Base-by-base conservation (phyloP, 2,888 invertebrate species). In the Zootermopsis nevadensis region DNA sequence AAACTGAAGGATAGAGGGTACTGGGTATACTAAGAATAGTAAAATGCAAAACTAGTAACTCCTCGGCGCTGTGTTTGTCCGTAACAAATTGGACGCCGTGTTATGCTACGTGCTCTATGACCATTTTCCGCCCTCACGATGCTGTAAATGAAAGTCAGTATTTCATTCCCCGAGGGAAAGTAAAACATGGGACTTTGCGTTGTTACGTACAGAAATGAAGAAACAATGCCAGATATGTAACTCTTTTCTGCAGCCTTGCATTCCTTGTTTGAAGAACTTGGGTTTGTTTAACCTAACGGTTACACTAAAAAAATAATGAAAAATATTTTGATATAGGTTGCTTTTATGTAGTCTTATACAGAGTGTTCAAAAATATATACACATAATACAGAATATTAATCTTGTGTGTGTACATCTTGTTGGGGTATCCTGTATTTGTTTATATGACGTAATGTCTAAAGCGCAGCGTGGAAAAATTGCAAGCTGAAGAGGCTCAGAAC, bases 71-170 rank as follows among this genome's bases (percentile, higher is more conserved):
- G 48, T 19, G 48, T 48, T 15, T 48, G 48, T 12, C 19, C 19
- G 1, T n/a, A 74, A 74, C 38, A 38, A 74, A 74, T 74, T 74
- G 74, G 8, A n/a, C 15, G 74, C 31, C 22, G 22, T 6, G 38
- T 35, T 22, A 22, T 22, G 69, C 15, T 69, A 33, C 69, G 38
- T 38, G 74, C 60, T n/a, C 19, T 79, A 19, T 79, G 79, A 66
- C 66, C 38, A 79, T 66, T 79, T 79, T 79, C 66, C n/a, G 66
- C 38, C 60, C 53, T 31, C 8, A n/a, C n/a, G n/a, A 10, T 55
- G 77, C 33, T 66, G 79, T n/a, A 79, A 79, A 79, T 79, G 79
- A 79, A 77, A 79, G 79, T 60, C 79, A 15, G 79, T 66, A 66
- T 79, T 79, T 79, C 79, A 79, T 79, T 79, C 79, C 66, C 66